Base-by-base conservation (phyloP, 2,113 vertebrate genomes). In the Hippocampus abdominalis region DNA sequence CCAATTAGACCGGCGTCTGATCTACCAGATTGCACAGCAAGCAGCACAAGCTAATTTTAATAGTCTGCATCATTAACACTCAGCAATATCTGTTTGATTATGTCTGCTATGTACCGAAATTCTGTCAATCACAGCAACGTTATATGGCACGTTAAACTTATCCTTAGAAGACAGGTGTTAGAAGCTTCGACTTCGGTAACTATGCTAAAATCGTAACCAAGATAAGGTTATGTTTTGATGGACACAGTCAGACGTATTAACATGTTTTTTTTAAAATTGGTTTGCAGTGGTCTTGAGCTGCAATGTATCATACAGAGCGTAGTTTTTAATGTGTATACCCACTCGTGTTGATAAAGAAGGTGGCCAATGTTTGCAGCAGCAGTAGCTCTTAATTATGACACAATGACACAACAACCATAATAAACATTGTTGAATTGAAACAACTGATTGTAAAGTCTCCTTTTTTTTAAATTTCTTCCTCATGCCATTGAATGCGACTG, bases 91-190 rank as follows among this genome's bases (percentile, higher is more conserved):
- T 62, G 20, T 39, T 40, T 63, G 2, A 3, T 20, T 16, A 11
- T 69, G n/a, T 59, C 46, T 20, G 61, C 29, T 2, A 21, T 78
- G 56, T 36, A 20, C 18, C 13, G 18, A 36, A 36, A 18, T 29
- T 21, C 15, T 62, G 27, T 32, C 60, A 36, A 62, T 29, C 16
- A 29, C 27, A 36, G 29, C 20, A 23, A 56, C 10, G 1, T 20
- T 54, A 10, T 66, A 39, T 68, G 15, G 13, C 51, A 32, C 32
- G n/a, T 9, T 63, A 40, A 67, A 70, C 42, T 62, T 81, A 72
- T 76, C 78, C 80, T 87, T 83, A 74, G 40, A 74, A 62, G 39
- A 71, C 73, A 62, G 40, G 59, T 74, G 69, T 72, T 39, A 10
- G 29, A 36, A 68, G 32, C 70, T 49, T 44, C 11, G 18, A 63